Percentiles rank a stretch among this genome's conserved stretches.
Conservation (phyloP, 2,797 vertebrate genomes). For the Liasis olivaceus region DNA sequence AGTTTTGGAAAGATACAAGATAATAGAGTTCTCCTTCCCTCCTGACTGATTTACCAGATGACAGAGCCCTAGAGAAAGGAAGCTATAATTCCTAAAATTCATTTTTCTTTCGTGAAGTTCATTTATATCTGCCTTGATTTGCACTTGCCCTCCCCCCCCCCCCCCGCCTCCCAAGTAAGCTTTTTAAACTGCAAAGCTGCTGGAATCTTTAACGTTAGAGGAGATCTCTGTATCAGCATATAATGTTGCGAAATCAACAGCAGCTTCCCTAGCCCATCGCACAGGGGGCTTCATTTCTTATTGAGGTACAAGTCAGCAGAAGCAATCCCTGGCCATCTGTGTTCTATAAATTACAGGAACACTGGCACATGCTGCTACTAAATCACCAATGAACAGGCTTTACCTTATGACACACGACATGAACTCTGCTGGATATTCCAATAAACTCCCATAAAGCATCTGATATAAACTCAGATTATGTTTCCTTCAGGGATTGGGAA, state of each 20-base stretch:
- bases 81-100: constrained; percentile 32
- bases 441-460: constrained; percentile 79
- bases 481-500: constrained; percentile 68
- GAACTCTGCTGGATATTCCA: constrained; percentile 82
- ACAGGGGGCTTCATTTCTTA: constrained; percentile 73
- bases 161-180: not conserved
- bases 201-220: constrained; percentile 58
- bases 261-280: constrained; percentile 75
- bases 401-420: constrained; percentile 80
- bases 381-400: constrained; percentile 79
- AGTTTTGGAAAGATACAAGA: constrained; percentile 11
- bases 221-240: constrained; percentile 51
- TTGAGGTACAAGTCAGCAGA: constrained; percentile 77
- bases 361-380: constrained; percentile 77
- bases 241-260: constrained; percentile 71
- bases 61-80: constrained; percentile 46
- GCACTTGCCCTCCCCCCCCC: constrained; percentile 21
- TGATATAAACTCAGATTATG: constrained; percentile 75
- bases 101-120: constrained; percentile 36
- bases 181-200: constrained; percentile 34
- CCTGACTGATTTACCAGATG: constrained; percentile 39
- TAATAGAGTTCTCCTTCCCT: constrained; percentile 26
- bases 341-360: constrained; percentile 81
- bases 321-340: constrained; percentile 80
- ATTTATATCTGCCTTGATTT: not conserved